phyloP scores from a whole-genome alignment of 1,140 invertebrate genomes.

The Cecropterus lyciades region DNA sequence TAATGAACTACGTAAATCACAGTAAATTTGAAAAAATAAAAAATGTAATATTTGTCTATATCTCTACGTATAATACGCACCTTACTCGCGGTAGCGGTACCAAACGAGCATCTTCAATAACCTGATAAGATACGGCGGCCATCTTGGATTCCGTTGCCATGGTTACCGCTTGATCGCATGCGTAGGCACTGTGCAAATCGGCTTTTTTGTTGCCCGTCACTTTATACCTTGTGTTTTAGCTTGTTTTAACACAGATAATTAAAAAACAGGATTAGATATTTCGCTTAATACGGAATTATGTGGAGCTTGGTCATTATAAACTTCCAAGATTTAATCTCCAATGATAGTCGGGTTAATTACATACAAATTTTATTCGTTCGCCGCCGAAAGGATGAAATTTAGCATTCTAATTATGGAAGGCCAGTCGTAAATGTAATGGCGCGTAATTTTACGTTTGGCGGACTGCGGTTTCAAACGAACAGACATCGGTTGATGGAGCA shows the following conservation, averaged over 20 bases:
- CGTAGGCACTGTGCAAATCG: conserved; percentile 44
- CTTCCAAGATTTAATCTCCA: conserved; percentile 32
- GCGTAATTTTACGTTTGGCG: conserved; percentile 37
- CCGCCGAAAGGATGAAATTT: conserved; percentile 37
- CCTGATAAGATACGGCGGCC: conserved; percentile 56
- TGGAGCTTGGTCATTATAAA: conserved; percentile 19
- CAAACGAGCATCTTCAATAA: conserved; percentile 53
- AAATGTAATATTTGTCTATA: no score
- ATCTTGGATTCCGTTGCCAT: conserved; percentile 64
- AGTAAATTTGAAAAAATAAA: no score
- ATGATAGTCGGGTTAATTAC: conserved; percentile 37
- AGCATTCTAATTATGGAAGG: conserved; percentile 35
- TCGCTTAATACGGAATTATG: conserved; percentile 33
- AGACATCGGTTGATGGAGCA: conserved; percentile 26
- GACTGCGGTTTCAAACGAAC: conserved; percentile 25
- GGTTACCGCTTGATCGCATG: conserved; percentile 58
- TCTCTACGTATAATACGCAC: no score
- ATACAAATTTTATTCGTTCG: conserved; percentile 38
- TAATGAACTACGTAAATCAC: no score
- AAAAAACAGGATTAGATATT: conserved; percentile 34
- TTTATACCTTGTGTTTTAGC: conserved; percentile 23
- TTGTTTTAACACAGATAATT: conserved; percentile 40
- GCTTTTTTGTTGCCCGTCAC: conserved; percentile 39
- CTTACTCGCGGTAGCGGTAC: conserved; percentile 33
- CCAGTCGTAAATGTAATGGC: conserved; percentile 38